These are phyloP conservation scores for Lordiphosa stackelbergi DNA, from an alignment of 1,140 invertebrate genomes.

Conservation along the genomic window DNA sequence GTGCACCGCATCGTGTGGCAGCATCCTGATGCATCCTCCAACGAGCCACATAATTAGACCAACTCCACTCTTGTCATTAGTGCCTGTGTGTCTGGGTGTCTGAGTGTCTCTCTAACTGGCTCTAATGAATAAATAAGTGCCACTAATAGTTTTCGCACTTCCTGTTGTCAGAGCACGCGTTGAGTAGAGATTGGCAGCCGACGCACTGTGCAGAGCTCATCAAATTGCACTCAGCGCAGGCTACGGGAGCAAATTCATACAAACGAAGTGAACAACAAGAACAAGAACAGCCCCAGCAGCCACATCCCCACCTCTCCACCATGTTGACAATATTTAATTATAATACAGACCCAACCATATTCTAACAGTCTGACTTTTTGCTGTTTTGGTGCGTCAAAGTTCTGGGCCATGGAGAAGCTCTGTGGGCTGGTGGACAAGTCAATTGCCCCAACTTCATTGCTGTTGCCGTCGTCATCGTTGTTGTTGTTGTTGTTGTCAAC, in stretches of 20 bases:
- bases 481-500: constrained; percentile 20
- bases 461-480: constrained; percentile 22
- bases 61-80: constrained; percentile 20
- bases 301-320: constrained; percentile 13
- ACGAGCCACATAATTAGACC: constrained; percentile 59
- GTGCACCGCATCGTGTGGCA: constrained; percentile 28
- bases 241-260: constrained; percentile 27
- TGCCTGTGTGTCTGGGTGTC: constrained; percentile 38
- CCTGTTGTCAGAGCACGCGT: constrained; percentile 47
- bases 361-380: constrained; percentile 34
- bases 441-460: constrained; percentile 37
- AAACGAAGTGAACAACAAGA: constrained; percentile 17
- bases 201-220: constrained; percentile 29
- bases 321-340: constrained; percentile 73
- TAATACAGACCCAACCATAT: constrained; percentile 34
- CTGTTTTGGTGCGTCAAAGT: constrained; percentile 10
- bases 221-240: constrained; percentile 34
- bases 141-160: constrained; percentile 75
- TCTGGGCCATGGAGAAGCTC: constrained; percentile 21
- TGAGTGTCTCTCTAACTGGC: constrained; percentile 69
- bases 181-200: neutral
- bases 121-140: constrained; percentile 76
- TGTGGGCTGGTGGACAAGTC: constrained; percentile 39
- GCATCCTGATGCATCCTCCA: constrained; percentile 44
- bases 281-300: constrained; percentile 11